Percentiles rank a stretch among this genome's conserved stretches.
Conservation (phyloP, 1,140 invertebrate genomes). For the Zaprionus vittiger region DNA sequence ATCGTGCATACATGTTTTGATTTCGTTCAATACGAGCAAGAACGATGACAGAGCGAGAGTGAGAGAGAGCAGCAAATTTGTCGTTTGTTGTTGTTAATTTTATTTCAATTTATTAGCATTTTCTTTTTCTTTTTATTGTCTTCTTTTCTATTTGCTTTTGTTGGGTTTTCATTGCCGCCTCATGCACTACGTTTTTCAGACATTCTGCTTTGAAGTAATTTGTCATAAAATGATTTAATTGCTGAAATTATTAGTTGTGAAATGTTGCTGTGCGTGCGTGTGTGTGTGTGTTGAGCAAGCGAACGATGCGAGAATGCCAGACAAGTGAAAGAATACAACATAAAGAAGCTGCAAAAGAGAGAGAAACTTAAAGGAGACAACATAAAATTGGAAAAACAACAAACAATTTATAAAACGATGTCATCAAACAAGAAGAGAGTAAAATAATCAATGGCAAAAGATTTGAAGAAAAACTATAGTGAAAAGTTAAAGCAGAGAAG, state of each 20-base stretch:
- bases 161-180: conserved; percentile 55
- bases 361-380: not conserved
- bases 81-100: conserved; percentile 64
- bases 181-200: conserved; percentile 19
- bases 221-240: conserved; percentile 74
- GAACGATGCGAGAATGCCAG: conserved; percentile 12
- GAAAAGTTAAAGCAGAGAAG: conserved; percentile 4
- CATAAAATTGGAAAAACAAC: conserved; percentile 11
- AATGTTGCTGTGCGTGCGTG: conserved; percentile 15
- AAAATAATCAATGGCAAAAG: conserved; percentile 11
- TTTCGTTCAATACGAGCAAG: conserved; percentile 22
- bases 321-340: conserved; percentile 4
- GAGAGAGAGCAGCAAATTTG: conserved; percentile 39
- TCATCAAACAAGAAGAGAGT: not conserved
- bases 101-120: conserved; percentile 73
- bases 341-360: conserved; percentile 5
- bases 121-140: conserved; percentile 53
- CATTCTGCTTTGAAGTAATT: conserved; percentile 59
- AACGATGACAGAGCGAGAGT: conserved; percentile 5
- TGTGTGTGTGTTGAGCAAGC: conserved; percentile 5
- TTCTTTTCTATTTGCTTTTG: conserved; percentile 35
- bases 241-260: conserved; percentile 67
- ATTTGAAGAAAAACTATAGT: conserved; percentile 23
- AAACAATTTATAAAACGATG: conserved; percentile 8
- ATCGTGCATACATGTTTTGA: conserved; percentile 64